Evolutionary conservation across 2,888 invertebrate genomes (phyloP).

Genomic region (Plagodis pulveraria): DNA sequence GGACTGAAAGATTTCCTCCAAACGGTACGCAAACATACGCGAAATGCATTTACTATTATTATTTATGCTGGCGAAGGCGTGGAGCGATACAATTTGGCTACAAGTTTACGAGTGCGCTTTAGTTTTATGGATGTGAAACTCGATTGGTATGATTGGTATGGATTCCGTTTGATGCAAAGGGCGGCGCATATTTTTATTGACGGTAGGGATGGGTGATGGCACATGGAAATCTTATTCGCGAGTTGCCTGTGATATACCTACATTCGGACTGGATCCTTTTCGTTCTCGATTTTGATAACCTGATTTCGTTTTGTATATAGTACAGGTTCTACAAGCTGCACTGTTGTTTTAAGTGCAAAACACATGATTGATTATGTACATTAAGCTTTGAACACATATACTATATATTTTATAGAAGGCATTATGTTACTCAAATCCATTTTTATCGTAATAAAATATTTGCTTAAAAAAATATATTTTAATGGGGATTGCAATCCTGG

Average conservation of each 20-base stretch:
- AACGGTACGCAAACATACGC: slow-evolving; percentile 53
- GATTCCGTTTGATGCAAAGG: slow-evolving; percentile 50
- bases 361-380: too few species aligned
- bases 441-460: too few species aligned
- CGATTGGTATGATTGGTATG: slow-evolving; percentile 74
- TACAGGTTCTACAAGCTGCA: too few species aligned
- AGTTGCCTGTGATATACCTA: slow-evolving; percentile 10
- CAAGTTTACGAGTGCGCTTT: slow-evolving; percentile 70
- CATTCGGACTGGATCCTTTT: slow-evolving; percentile 5
- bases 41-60: slow-evolving; percentile 76
- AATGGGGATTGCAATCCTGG: too few species aligned
- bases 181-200: slow-evolving; percentile 41
- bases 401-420: too few species aligned
- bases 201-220: slow-evolving; percentile 30
- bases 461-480: too few species aligned
- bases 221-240: slow-evolving; percentile 28
- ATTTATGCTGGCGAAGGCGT: slow-evolving; percentile 64
- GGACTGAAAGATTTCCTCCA: slow-evolving; percentile 64
- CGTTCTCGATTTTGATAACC: slow-evolving; percentile 1
- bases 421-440: too few species aligned
- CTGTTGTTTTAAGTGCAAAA: too few species aligned
- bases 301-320: too few species aligned
- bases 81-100: slow-evolving; percentile 68
- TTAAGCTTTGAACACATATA: too few species aligned
- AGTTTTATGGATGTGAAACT: slow-evolving; percentile 73